Evolutionary conservation across 2,888 invertebrate genomes (phyloP).

Genomic region (Blomia tropicalis): DNA sequence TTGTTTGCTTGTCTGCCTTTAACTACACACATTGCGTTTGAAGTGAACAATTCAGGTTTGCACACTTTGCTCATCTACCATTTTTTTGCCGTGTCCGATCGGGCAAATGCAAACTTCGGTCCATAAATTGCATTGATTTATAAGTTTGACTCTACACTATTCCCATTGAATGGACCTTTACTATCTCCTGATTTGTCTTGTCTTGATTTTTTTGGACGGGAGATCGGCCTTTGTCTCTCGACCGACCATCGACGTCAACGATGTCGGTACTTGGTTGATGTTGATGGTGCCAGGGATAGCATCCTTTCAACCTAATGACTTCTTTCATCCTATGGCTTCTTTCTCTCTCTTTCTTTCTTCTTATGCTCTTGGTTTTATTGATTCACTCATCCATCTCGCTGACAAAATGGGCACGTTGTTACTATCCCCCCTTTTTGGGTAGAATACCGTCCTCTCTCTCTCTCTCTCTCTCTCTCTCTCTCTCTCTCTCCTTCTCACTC

Average conservation of each 20-base stretch:
- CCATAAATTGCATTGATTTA: conserved; percentile 15
- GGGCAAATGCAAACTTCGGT: not conserved
- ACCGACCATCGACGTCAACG: not conserved
- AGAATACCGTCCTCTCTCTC: not conserved
- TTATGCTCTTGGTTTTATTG: conserved; percentile 8
- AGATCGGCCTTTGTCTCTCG: too few relatives aligned
- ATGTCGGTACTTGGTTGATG: not conserved
- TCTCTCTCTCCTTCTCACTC: too few relatives aligned
- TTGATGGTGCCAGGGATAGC: not conserved
- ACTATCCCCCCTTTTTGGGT: not conserved
- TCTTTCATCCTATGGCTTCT: not conserved
- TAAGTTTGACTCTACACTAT: conserved; percentile 3
- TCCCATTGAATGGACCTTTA: conserved; percentile 13
- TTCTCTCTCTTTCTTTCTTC: not conserved
- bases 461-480: not conserved
- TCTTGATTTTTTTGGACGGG: conserved; percentile 4
- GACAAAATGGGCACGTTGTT: conserved; percentile 9
- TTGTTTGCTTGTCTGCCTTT: not conserved
- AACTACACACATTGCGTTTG: too few relatives aligned
- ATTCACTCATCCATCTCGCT: conserved; percentile 15
- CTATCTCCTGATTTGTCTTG: conserved; percentile 15
- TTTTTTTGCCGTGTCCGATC: conserved; percentile 8
- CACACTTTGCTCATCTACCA: conserved; percentile 6
- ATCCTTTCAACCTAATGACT: conserved; percentile 15
- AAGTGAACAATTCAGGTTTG: conserved; percentile 9